A percentile compares a stretch with the other conserved stretches of the same genome.
Conservation (phyloP, 2,797 vertebrate genomes). For the Pantherophis vulpinus region DNA sequence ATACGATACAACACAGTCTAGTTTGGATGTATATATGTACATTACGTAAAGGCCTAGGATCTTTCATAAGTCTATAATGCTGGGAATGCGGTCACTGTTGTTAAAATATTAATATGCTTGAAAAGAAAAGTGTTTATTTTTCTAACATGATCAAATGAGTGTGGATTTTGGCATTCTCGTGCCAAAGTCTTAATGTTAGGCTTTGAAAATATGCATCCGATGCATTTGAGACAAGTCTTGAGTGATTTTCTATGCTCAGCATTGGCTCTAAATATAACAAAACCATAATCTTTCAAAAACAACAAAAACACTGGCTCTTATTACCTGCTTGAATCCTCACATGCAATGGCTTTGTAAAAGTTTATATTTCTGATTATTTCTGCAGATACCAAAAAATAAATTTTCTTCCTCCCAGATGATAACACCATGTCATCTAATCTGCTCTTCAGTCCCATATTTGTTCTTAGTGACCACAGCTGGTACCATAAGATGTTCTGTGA, state of each 20-base stretch:
- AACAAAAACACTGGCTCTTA: background rate
- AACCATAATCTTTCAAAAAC: background rate
- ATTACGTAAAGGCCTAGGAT: too few relatives aligned
- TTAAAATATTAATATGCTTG: background rate
- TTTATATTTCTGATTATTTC: slow-evolving; percentile 68
- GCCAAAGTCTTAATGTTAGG: background rate
- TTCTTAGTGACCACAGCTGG: slow-evolving; percentile 67
- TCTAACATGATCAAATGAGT: background rate
- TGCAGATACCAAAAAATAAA: slow-evolving; percentile 70
- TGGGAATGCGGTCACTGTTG: background rate
- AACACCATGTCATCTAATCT: slow-evolving; percentile 64
- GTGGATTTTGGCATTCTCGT: background rate
- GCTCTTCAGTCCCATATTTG: slow-evolving; percentile 65
- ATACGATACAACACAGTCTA: too few relatives aligned
- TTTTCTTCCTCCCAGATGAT: slow-evolving; percentile 54
- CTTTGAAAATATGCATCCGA: background rate
- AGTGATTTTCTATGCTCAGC: background rate
- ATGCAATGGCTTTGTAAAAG: background rate
- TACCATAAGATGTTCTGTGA: slow-evolving; percentile 73
- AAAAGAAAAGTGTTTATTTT: background rate
- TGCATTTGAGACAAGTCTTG: background rate
- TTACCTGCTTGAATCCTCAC: background rate
- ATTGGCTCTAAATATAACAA: slow-evolving; percentile 7
- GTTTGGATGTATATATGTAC: too few relatives aligned
- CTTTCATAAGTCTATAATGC: background rate